Percentiles rank a stretch among this genome's conserved stretches.
These are phyloP conservation scores for Aethina tumida DNA, from an alignment of 1,140 invertebrate genomes.

Conservation along the genomic window DNA sequence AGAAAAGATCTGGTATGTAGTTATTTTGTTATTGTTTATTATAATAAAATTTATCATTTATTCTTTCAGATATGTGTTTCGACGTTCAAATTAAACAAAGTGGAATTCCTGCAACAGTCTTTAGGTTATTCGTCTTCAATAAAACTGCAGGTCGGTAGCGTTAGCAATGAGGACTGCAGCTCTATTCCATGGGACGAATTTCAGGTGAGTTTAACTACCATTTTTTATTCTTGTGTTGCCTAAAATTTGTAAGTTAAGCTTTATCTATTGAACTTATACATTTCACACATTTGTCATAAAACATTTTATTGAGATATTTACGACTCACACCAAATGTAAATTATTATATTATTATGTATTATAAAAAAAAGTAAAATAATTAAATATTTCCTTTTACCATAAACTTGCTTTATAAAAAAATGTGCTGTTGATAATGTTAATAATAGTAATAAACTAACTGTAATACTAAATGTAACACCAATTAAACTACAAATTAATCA, in stretches of 20 bases:
- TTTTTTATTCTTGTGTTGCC: constrained; percentile 13
- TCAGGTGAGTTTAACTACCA: constrained; percentile 54
- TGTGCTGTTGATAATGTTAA: too few species aligned
- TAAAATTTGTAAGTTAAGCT: constrained; percentile 8
- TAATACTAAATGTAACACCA: too few species aligned
- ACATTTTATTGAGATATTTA: too few species aligned
- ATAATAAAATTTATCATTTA: background rate
- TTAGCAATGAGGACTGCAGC: constrained; percentile 69
- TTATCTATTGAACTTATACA: background rate
- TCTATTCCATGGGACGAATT: constrained; percentile 90
- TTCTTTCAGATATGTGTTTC: constrained; percentile 58
- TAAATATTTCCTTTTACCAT: too few species aligned
- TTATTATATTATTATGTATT: too few species aligned
- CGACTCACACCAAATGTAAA: too few species aligned
- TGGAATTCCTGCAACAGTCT: constrained; percentile 75
- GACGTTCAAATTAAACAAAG: constrained; percentile 70
- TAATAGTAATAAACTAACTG: too few species aligned
- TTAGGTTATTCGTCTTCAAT: constrained; percentile 60
- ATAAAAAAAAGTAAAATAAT: too few species aligned
- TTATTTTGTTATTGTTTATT: constrained; percentile 6
- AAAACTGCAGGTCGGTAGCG: constrained; percentile 65
- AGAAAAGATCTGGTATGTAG: constrained; percentile 61
- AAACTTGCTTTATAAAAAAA: too few species aligned
- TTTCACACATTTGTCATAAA: constrained; percentile 3
- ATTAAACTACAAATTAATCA: too few species aligned